Evolutionary conservation across 2,113 vertebrate species (phyloP).

Genomic region (Aegotheles bennettii): DNA sequence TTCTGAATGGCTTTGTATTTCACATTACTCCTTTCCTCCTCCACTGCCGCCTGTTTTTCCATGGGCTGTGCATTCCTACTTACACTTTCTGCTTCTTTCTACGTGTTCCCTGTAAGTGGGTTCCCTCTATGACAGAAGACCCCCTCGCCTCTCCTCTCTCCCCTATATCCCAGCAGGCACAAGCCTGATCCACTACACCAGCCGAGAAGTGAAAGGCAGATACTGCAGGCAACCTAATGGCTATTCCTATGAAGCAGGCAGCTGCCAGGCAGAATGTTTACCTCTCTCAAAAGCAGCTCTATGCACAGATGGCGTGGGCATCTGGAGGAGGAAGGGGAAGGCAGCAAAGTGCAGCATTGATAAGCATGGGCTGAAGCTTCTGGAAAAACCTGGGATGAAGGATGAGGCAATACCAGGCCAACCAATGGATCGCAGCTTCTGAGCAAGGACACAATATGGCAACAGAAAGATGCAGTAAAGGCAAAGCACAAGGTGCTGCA

Average conservation of each 20-base stretch:
- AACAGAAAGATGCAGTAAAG: background rate
- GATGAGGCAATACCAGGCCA: background rate
- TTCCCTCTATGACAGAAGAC: background rate
- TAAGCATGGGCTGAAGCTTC: background rate
- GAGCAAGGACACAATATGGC: background rate
- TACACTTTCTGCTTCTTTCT: background rate
- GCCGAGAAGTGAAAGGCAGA: background rate
- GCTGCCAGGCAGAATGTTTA: background rate
- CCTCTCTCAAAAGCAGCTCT: background rate
- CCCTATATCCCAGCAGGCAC: background rate
- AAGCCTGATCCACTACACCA: background rate
- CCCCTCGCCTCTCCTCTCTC: background rate
- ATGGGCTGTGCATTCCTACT: background rate
- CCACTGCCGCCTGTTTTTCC: accelerated
- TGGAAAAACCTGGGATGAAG: background rate
- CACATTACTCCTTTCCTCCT: background rate
- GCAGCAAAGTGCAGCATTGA: background rate
- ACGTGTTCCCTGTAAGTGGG: accelerated
- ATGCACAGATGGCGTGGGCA: accelerated
- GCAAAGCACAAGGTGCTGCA: background rate
- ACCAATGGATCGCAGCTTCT: background rate
- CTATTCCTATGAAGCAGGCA: background rate
- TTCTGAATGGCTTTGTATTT: background rate
- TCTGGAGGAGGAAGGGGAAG: background rate
- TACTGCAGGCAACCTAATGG: background rate